Conservation (phyloP, 2,888 invertebrate species). For the Gastracanthus pulcherrimus region DNA sequence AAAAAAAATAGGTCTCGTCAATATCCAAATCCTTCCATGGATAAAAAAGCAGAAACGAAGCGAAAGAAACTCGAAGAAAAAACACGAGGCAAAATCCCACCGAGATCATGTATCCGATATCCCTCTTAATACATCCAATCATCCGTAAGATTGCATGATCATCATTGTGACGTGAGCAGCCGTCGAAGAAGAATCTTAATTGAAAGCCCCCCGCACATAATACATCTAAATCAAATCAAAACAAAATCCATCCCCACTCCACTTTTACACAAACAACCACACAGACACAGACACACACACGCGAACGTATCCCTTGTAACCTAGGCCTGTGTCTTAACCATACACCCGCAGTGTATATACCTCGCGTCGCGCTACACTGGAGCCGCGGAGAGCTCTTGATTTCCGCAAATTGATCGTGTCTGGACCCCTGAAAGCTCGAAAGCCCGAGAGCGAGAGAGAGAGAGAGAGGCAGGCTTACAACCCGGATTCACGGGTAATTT, state of each 20-base stretch:
- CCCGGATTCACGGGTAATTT: conserved; percentile 64
- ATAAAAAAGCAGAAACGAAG: neutral
- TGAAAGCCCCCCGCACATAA: neutral
- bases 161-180: neutral
- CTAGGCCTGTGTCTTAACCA: neutral
- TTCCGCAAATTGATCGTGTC: conserved; percentile 55
- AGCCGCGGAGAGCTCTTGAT: conserved; percentile 46
- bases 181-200: neutral
- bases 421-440: neutral
- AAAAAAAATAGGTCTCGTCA: no score
- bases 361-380: neutral
- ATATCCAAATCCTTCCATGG: neutral
- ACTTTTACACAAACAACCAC: no score
- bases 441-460: conserved; percentile 16
- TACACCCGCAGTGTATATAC: neutral
- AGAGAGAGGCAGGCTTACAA: conserved; percentile 49
- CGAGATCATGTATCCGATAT: neutral
- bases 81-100: neutral
- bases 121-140: no score
- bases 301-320: neutral
- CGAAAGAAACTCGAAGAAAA: neutral
- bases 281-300: neutral
- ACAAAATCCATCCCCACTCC: neutral
- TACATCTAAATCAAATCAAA: neutral
- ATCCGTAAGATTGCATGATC: neutral